These are phyloP conservation scores for Chironomus tepperi DNA, from an alignment of 1,140 invertebrate genomes.

Conservation along the genomic window DNA sequence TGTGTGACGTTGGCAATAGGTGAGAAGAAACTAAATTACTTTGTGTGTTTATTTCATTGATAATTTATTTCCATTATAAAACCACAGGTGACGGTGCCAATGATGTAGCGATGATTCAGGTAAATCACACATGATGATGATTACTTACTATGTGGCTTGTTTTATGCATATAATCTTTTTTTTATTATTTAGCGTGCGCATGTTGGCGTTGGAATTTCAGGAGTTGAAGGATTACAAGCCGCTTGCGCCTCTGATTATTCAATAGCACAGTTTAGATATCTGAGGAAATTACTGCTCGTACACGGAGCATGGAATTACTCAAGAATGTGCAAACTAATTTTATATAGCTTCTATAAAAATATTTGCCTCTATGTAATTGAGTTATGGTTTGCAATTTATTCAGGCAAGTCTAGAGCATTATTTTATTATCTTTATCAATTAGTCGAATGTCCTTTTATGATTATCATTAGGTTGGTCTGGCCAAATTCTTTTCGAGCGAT, in stretches of 20 bases:
- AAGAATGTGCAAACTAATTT: slow-evolving; percentile 92
- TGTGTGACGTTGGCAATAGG: slow-evolving; percentile 93
- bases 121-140: not conserved
- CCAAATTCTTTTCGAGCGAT: slow-evolving; percentile 95
- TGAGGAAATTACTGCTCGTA: slow-evolving; percentile 69
- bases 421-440: not conserved
- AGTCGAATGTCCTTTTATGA: not conserved
- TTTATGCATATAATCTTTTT: not conserved
- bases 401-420: slow-evolving; percentile 56
- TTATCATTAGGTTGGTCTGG: slow-evolving; percentile 53
- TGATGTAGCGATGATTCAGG: slow-evolving; percentile 99
- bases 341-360: slow-evolving; percentile 99
- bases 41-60: no score
- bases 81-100: slow-evolving; percentile 79
- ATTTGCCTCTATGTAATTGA: slow-evolving; percentile 99
- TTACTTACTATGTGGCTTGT: no score
- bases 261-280: slow-evolving; percentile 60
- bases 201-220: slow-evolving; percentile 95
- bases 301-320: slow-evolving; percentile 99
- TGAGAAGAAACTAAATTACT: no score
- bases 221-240: slow-evolving; percentile 96
- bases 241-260: slow-evolving; percentile 97
- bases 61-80: no score
- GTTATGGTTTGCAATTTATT: slow-evolving; percentile 97
- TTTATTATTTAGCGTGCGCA: slow-evolving; percentile 53